Evolutionary conservation across 2,888 invertebrate genomes (phyloP).

Genomic region (Epinotia ramella): DNA sequence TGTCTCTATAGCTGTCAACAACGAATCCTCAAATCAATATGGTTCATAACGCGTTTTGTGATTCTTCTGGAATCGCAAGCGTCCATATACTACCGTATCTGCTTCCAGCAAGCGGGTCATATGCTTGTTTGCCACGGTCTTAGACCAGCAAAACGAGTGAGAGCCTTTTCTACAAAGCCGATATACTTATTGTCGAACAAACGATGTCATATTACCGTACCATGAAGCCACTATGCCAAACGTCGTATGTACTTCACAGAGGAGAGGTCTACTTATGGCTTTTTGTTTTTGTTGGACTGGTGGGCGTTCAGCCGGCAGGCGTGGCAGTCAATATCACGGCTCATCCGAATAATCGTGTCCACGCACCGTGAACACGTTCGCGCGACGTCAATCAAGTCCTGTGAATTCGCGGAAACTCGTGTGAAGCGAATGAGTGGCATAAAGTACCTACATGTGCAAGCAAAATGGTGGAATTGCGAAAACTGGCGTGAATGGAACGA

Average conservation of each 20-base stretch:
- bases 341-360: slow-evolving; percentile 15
- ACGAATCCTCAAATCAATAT: too few relatives aligned
- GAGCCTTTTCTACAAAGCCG: neutral
- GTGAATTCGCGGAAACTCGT: neutral
- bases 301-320: neutral
- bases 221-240: neutral
- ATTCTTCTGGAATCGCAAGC: too few relatives aligned
- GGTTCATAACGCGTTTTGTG: too few relatives aligned
- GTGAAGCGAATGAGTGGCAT: too few relatives aligned
- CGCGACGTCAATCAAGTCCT: slow-evolving; percentile 7
- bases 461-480: too few relatives aligned
- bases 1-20: too few relatives aligned
- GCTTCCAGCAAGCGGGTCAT: too few relatives aligned
- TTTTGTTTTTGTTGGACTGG: neutral
- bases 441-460: too few relatives aligned
- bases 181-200: neutral
- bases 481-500: too few relatives aligned
- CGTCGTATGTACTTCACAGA: neutral
- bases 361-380: slow-evolving; percentile 14
- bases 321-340: slow-evolving; percentile 8
- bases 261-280: neutral
- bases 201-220: neutral
- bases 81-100: too few relatives aligned
- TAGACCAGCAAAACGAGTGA: neutral
- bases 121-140: too few relatives aligned